A percentile compares a stretch with the other conserved stretches of the same genome.
Evolutionary conservation across 2,888 invertebrate genomes (phyloP).

Genomic region (Endomychus coccineus): DNA sequence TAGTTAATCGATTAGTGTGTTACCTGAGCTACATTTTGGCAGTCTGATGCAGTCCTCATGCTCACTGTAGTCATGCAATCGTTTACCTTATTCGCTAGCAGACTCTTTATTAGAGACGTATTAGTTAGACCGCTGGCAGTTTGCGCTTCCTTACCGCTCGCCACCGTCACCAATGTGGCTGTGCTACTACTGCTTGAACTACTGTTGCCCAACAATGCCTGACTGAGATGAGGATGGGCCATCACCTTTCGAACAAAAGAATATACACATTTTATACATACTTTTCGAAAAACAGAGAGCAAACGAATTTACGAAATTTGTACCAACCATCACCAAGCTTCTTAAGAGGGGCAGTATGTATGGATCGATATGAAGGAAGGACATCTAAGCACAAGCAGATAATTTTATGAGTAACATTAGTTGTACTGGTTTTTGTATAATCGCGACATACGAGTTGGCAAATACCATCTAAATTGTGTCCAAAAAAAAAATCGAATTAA

Average conservation of each 20-base stretch:
- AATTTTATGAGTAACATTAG: not conserved
- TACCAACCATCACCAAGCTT: conserved; percentile 11
- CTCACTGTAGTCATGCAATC: conserved; percentile 48
- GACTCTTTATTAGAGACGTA: conserved; percentile 85
- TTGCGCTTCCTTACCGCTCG: conserved; percentile 24
- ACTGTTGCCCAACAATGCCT: conserved; percentile 47
- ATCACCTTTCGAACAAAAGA: conserved; percentile 42
- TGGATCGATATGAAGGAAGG: conserved; percentile 8
- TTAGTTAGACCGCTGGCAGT: conserved; percentile 48
- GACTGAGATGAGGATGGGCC: conserved; percentile 56
- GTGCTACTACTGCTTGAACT: conserved; percentile 30
- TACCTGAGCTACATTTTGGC: conserved; percentile 50
- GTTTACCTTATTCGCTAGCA: conserved; percentile 89
- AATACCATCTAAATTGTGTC: no score
- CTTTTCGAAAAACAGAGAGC: not conserved
- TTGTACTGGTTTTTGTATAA: no score
- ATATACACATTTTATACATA: conserved; percentile 5
- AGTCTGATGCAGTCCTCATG: conserved; percentile 46
- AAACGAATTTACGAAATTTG: conserved; percentile 4
- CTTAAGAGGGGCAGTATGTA: conserved; percentile 3
- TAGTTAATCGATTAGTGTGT: conserved; percentile 36
- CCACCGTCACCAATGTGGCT: conserved; percentile 22
- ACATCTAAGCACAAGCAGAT: conserved; percentile 8
- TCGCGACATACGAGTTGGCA: no score
- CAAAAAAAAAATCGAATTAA: no score